Percentiles rank a stretch among this genome's conserved stretches.
Conservation (phyloP, 92 coral and sea anemone genomes). For the Desmophyllum pertusum region DNA sequence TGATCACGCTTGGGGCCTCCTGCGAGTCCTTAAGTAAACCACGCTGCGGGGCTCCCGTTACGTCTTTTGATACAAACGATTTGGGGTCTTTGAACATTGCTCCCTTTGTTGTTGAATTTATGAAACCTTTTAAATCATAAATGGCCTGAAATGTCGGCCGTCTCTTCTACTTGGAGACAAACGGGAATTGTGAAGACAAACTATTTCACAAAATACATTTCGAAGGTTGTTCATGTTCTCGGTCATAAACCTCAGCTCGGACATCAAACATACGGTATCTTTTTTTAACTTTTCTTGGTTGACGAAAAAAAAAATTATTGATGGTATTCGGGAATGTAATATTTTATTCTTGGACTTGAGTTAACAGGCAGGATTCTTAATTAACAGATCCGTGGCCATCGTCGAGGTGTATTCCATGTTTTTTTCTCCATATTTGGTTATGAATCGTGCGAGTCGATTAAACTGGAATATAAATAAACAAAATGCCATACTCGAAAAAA, state of each 20-base stretch:
- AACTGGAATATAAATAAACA: background rate
- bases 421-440: constrained; percentile 33
- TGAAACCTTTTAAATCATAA: background rate
- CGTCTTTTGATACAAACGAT: background rate
- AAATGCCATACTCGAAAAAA: background rate
- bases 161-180: background rate
- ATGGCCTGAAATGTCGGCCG: background rate
- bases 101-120: background rate
- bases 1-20: background rate
- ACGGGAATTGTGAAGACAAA: too few relatives aligned
- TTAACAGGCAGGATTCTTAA: constrained; percentile 4
- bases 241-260: background rate
- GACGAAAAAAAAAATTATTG: background rate
- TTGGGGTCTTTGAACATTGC: background rate
- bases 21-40: background rate
- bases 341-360: background rate
- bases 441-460: background rate
- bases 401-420: background rate
- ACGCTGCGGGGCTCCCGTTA: constrained; percentile 8
- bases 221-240: background rate
- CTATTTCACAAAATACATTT: background rate
- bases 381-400: background rate
- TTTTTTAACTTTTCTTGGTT: background rate
- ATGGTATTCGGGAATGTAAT: background rate
- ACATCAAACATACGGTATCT: background rate